Percentiles rank a stretch among this genome's conserved stretches.
These are phyloP conservation scores for Drosophila sucinea DNA, from an alignment of 1,140 invertebrate genomes.

Conservation along the genomic window DNA sequence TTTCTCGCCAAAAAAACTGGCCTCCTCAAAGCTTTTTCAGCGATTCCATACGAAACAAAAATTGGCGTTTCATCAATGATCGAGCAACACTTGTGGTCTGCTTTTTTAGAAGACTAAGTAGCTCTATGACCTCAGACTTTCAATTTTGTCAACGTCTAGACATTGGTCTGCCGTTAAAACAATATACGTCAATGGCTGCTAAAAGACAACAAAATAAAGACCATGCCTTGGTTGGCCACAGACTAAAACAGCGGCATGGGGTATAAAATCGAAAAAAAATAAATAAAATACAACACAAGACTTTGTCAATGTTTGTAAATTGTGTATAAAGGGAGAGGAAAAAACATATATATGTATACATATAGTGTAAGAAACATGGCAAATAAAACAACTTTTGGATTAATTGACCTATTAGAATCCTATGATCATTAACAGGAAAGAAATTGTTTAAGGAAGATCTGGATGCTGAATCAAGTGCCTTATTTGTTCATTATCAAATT, in stretches of 20 bases:
- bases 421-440: no score
- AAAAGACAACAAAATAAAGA: constrained; percentile 45
- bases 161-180: constrained; percentile 64
- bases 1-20: constrained; percentile 47
- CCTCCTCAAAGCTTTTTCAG: constrained; percentile 66
- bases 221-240: constrained; percentile 57
- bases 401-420: no score
- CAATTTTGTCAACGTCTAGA: constrained; percentile 61
- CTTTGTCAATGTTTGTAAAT: constrained; percentile 44
- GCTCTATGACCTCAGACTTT: constrained; percentile 70
- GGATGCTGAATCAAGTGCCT: no score
- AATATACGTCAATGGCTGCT: constrained; percentile 60
- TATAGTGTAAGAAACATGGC: no score
- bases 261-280: constrained; percentile 11
- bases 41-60: constrained; percentile 42
- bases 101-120: constrained; percentile 36
- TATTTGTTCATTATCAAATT: no score
- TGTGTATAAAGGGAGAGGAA: no score
- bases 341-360: no score
- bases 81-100: constrained; percentile 39
- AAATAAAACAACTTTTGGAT: no score
- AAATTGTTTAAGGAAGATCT: no score
- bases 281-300: constrained; percentile 22
- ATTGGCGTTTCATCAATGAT: constrained; percentile 66
- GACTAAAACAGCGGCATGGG: constrained; percentile 34